These are phyloP conservation scores for Thryonomys swinderianus DNA, from an alignment of 2,113 vertebrate genomes.

Conservation along the genomic window DNA sequence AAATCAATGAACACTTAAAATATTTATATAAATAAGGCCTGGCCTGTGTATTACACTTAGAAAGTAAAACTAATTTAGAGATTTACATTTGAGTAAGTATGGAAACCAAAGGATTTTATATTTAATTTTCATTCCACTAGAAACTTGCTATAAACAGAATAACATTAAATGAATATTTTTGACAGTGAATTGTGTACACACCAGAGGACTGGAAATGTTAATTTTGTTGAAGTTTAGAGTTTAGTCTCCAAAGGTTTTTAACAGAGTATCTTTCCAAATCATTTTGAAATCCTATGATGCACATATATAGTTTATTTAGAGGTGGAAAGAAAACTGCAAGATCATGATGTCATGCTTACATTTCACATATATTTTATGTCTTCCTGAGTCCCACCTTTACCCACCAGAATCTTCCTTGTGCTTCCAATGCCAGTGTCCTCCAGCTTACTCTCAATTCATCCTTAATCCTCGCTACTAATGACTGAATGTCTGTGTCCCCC, in stretches of 20 bases:
- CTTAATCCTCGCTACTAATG: neutral
- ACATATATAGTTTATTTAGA: neutral
- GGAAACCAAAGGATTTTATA: neutral
- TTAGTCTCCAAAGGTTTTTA: neutral
- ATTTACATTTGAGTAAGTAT: neutral
- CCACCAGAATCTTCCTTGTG: neutral
- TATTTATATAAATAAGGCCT: neutral
- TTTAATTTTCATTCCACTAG: neutral
- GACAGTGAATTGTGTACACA: slow-evolving; percentile 1
- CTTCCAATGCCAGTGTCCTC: neutral
- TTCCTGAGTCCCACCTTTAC: neutral
- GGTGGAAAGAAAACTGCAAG: neutral
- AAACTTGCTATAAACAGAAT: neutral
- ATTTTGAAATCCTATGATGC: neutral
- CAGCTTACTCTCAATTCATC: neutral
- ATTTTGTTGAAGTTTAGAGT: neutral
- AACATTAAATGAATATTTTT: neutral
- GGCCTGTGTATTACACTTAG: neutral
- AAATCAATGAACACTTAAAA: neutral
- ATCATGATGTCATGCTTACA: neutral
- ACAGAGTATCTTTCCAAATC: neutral
- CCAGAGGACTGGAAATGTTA: neutral
- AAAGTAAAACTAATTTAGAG: neutral
- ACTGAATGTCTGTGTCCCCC: neutral
- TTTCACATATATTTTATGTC: neutral